phyloP scores from a whole-genome alignment of 2,888 invertebrate species.

The Andrena haemorrhoa region DNA sequence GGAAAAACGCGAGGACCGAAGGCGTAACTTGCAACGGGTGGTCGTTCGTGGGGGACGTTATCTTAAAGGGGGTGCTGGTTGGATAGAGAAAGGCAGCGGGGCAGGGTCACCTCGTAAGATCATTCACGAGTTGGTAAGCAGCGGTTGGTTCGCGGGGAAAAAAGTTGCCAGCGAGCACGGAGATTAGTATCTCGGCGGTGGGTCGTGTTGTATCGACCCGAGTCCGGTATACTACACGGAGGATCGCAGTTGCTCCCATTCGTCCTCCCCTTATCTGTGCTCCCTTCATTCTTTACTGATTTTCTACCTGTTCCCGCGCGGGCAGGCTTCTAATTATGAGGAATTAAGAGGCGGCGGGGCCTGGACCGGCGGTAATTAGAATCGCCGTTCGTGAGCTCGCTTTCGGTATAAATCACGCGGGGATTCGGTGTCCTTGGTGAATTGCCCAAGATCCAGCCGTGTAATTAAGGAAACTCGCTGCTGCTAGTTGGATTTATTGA shows the following conservation, averaged over 20 bases:
- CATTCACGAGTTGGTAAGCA: constrained; percentile 45
- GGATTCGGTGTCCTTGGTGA: neutral
- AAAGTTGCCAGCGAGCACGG: constrained; percentile 56
- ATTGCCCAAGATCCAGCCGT: constrained; percentile 4
- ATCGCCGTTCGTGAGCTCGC: constrained; percentile 10
- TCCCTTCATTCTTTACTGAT: constrained; percentile 2
- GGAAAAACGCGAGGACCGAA: constrained; percentile 19
- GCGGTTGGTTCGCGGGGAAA: constrained; percentile 36
- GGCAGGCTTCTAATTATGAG: constrained; percentile 42
- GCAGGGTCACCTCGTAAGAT: constrained; percentile 56
- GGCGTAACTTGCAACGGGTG: constrained; percentile 37
- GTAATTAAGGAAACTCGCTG: constrained; percentile 21
- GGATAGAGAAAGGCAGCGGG: neutral
- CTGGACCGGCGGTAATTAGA: constrained; percentile 28
- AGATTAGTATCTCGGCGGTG: constrained; percentile 66
- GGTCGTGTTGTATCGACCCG: constrained; percentile 63
- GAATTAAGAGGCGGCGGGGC: constrained; percentile 24
- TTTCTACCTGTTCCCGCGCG: constrained; percentile 23
- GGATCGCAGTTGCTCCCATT: constrained; percentile 41
- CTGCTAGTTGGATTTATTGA: neutral
- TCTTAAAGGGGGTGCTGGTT: constrained; percentile 6
- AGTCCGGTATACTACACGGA: neutral
- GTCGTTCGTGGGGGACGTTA: constrained; percentile 33
- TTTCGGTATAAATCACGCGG: constrained; percentile 26
- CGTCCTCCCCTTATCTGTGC: constrained; percentile 41